Base-by-base conservation (phyloP, 2,888 invertebrate species). In the Zeuzera pyrina region DNA sequence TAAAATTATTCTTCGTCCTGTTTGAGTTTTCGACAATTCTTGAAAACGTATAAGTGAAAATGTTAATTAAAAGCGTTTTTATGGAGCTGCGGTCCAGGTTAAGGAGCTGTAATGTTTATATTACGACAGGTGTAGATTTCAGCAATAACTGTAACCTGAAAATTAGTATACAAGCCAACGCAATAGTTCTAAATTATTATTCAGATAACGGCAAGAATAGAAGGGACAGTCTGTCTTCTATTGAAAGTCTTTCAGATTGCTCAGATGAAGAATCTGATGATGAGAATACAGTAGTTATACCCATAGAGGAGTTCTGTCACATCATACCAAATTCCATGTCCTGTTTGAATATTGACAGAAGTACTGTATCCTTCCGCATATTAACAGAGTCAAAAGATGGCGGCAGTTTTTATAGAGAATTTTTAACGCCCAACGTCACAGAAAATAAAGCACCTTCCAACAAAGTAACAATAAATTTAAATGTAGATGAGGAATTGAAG, bases 11-110 rank as follows among this genome's bases (percentile, higher is more conserved):
- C n/a, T n/a, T n/a, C n/a, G n/a, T n/a, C 12, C n/a, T 16, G 32
- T 31, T 39, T 36, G 31, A 35, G 34, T 40, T 41, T 42, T 13
- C 48, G 46, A 24, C 2, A 2, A 40, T 38, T 35, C 30, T 39
- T 34, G 25, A 24, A 12, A 29, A 23, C 12, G 12, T 25, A 35
- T 47, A 50, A 49, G 49, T 22, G 33, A 78, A 65, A 65, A 81
- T 83, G 83, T 67, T 83, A 57, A 61, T 84, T 31, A 74, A 85
- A 46, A 71, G 69, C 58, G 67, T 87, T 49, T 72, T 88, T 44
- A 77, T 88, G 49, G 89, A 89, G 68, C 59, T 88, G 10, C 74
- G 88, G 44, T 85, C 88, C 4, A 66, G 86, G 12, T 48, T 89
- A 43, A 74, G 87, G 34, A 87, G 86, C 37, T 88, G 88, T 42